Base-by-base conservation (phyloP, 92 coral and sea anemone genomes). In the Epizoanthus stellaris region DNA sequence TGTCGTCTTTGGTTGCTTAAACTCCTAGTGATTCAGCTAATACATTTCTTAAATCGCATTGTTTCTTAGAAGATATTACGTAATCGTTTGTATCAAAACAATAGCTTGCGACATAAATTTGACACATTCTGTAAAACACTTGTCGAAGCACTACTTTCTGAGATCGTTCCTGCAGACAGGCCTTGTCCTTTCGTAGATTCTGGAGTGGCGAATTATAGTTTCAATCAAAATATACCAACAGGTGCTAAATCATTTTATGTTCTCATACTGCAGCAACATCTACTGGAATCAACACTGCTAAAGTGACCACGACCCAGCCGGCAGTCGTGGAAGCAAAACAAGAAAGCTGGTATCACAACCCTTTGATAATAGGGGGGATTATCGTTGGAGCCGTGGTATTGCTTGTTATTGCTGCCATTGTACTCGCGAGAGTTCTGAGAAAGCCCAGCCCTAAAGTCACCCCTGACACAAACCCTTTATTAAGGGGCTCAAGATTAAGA, bases 401-500 rank as follows among this genome's bases (percentile, higher is more conserved):
- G 19, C 62, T 73, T 73, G 77, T 47, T 4, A 73, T 73, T 6
- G 77, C 38, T 9, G 40, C 62, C 12, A 20, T 49, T 19, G 40
- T 53, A 25, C 9, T 49, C 3, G 62, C 77, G 10, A 73, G 23
- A 20, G 6, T 73, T 5, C 19, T 73, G 62, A 73, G 77, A 73
- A 73, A 73, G 25, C 62, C 77, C 5, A 38, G 0, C 7, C 38
- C 77, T 10, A 73, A 73, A 20, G 77, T 73, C n/a, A 47, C n/a
- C 60, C 77, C 77, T 19, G 77, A 73, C 59, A 21, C 13, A 14
- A 73, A 73, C n/a, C 77, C 77, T 20, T 19, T 73, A 17, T 17
- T 73, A 36, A 47, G 77, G 60, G 77, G 77, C 61, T 73, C 77
- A 0, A 17, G 77, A 16, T 38, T 73, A 16, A 49, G 60, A 38